phyloP scores from a whole-genome alignment of 2,888 invertebrate genomes.

The Merodon equestris region DNA sequence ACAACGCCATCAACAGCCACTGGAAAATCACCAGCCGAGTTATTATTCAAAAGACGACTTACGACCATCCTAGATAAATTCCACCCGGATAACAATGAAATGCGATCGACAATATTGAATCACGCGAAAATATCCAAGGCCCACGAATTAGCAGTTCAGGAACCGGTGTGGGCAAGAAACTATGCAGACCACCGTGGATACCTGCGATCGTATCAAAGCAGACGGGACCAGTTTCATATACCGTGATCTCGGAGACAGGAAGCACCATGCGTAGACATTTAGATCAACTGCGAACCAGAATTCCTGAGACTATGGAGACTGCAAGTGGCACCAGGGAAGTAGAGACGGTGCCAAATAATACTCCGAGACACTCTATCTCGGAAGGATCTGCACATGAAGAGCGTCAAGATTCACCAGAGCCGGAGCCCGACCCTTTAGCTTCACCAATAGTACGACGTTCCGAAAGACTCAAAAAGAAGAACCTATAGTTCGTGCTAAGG shows the following conservation, averaged over 20 bases:
- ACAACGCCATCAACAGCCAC: no score
- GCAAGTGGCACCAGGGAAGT: background rate
- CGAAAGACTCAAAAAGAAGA: background rate
- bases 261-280: slow-evolving; percentile 1
- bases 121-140: background rate
- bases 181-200: slow-evolving; percentile 14
- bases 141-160: background rate
- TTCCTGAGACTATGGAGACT: background rate
- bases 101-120: no score
- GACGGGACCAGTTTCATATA: slow-evolving; percentile 14
- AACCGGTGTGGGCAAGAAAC: slow-evolving; percentile 23
- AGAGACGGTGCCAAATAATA: no score
- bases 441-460: background rate
- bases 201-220: slow-evolving; percentile 8
- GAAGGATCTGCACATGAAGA: background rate
- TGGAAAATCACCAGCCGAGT: no score
- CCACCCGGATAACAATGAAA: no score
- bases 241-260: background rate
- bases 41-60: no score
- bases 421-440: background rate
- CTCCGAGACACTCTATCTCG: no score
- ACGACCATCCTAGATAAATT: no score
- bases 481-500: background rate
- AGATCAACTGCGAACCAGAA: slow-evolving; percentile 12
- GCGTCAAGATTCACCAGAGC: background rate